Conservation (phyloP, 2,888 invertebrate species). For the Cephalotes varians region DNA sequence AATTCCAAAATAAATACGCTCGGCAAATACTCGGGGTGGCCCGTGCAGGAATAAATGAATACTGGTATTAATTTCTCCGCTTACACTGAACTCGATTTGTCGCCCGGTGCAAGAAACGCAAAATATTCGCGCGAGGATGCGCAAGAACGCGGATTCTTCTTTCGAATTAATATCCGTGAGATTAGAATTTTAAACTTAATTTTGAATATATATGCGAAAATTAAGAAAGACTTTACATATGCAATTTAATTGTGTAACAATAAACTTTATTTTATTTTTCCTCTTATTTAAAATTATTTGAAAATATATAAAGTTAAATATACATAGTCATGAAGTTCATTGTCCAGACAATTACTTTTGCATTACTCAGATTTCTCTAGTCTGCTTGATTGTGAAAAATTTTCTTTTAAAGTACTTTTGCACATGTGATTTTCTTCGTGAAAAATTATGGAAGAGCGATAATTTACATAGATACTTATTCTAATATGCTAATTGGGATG, state of each 20-base stretch:
- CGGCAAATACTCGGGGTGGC: slow-evolving; percentile 75
- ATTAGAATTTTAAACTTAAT: neutral
- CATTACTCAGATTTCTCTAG: too few relatives aligned
- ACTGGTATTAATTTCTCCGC: slow-evolving; percentile 71
- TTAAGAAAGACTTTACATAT: neutral
- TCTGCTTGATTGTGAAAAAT: too few relatives aligned
- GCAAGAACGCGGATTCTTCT: neutral
- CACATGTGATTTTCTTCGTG: too few relatives aligned
- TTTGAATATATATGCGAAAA: neutral
- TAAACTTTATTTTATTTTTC: neutral
- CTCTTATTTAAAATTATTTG: neutral
- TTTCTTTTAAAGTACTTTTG: too few relatives aligned
- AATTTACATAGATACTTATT: too few relatives aligned
- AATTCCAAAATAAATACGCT: slow-evolving; percentile 80
- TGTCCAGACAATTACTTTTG: too few relatives aligned
- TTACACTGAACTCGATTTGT: slow-evolving; percentile 32
- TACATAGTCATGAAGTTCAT: too few relatives aligned
- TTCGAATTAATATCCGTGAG: neutral
- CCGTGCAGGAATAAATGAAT: slow-evolving; percentile 60
- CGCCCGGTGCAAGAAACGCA: neutral
- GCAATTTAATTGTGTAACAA: neutral
- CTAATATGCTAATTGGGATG: too few relatives aligned
- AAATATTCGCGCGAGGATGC: neutral
- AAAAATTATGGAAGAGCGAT: too few relatives aligned
- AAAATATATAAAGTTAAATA: neutral